Evolutionary conservation across 2,797 vertebrate species (phyloP).

Genomic region (Chloroceryle amazona): DNA sequence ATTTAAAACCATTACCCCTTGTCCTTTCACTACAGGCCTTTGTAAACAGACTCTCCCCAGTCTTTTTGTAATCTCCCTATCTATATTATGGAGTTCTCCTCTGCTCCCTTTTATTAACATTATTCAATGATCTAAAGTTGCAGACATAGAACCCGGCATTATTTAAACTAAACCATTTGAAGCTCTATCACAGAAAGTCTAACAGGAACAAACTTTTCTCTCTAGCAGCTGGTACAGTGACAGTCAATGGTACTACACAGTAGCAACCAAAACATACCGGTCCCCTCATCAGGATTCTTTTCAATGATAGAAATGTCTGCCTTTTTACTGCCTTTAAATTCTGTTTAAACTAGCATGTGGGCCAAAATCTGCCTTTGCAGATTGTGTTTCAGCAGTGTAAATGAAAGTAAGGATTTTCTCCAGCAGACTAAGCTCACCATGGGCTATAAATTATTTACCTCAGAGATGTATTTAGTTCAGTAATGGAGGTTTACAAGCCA

Average conservation of each 20-base stretch:
- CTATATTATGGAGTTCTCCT: conserved; percentile 13
- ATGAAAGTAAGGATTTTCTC: conserved; percentile 15
- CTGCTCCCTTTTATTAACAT: conserved; percentile 50
- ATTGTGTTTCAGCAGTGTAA: neutral
- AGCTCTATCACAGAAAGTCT: neutral
- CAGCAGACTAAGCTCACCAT: neutral
- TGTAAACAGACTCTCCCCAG: too few relatives aligned
- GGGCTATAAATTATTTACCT: neutral
- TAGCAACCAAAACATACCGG: neutral
- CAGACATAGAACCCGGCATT: conserved; percentile 12
- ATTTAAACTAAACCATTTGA: conserved; percentile 48
- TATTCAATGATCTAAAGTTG: conserved; percentile 45
- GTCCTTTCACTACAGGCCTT: too few relatives aligned
- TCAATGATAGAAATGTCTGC: conserved; percentile 12
- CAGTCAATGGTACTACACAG: neutral
- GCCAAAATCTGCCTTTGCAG: conserved; percentile 1
- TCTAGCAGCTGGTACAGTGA: neutral
- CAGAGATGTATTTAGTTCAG: neutral
- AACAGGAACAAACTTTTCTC: neutral
- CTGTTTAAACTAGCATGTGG: neutral
- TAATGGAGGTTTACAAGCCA: neutral
- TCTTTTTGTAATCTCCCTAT: too few relatives aligned
- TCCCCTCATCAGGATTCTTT: neutral
- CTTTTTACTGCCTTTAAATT: neutral
- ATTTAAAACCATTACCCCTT: too few relatives aligned